Evolutionary conservation across 2,797 vertebrate species (phyloP), one percentile per base, ranked within the genome.

Genomic region (Dipus sagitta): DNA sequence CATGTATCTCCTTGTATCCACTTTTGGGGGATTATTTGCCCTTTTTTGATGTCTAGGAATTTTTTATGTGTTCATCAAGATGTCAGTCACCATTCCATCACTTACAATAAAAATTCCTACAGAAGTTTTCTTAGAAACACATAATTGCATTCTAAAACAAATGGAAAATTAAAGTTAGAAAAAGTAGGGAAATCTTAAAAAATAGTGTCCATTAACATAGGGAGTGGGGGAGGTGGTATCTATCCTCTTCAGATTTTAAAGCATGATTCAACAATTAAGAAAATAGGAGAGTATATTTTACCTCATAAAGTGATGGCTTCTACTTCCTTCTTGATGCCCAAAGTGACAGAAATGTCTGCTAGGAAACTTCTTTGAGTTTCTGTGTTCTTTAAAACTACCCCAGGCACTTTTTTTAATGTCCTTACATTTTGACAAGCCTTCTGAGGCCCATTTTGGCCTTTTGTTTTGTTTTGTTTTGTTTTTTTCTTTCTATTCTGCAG

Each of bases 71-170:
- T 77, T 76, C 60, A 70, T 70, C 11, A 67, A 96, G 32, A 1
- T 79, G 30, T 47, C 30, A 34, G 14, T 72, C 67, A 80, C 21
- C 38, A 58, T 88, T 80, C 52, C 38, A 32, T 86, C 47, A 75
- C 86, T 94, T 89, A 86, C 24, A 95, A 70, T 84, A 78, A 89
- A 78, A 81, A 47, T 76, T 78, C 52, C 92, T 76, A 65, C 1
- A 54, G 54, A 94, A 60, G 6, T 95, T 87, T 90, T 82, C 21
- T 91, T 94, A 82, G 52, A 86, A 94, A 72, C 47, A 81, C 3
- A 74, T 47, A 89, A 32, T 6, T 23, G 72, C 65, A 67, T 90
- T 81, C 18, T 89, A 81, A 92, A 95, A 83, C 2, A 71, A 78
- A 82, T 86, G 47, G 26, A 75, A 90, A 89, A 68, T n/a, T n/a